Percentiles rank a stretch among this genome's conserved stretches.
phyloP scores from a whole-genome alignment of 2,888 invertebrate genomes.

The Rhyacophila evoluta region DNA sequence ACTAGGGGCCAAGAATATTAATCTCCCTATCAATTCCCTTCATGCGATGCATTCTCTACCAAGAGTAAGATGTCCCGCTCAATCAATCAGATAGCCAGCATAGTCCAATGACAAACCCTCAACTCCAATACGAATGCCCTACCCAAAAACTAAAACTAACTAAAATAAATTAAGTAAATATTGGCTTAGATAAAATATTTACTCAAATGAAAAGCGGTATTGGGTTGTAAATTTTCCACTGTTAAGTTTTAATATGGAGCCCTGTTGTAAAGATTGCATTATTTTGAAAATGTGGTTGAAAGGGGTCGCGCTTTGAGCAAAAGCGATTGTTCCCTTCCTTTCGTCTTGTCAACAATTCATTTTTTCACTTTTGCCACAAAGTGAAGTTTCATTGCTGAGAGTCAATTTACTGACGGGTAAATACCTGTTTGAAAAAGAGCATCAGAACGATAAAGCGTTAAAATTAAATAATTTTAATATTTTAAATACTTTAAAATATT shows the following conservation, averaged over 20 bases:
- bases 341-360: constrained; percentile 19
- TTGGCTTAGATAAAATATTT: too few relatives aligned
- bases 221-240: neutral
- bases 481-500: too few relatives aligned
- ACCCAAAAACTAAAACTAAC: constrained; percentile 38
- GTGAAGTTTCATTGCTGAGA: constrained; percentile 14
- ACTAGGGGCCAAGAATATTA: constrained; percentile 73
- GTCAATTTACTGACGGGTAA: constrained; percentile 10
- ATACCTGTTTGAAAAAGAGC: neutral
- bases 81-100: constrained; percentile 53
- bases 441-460: neutral
- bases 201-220: neutral
- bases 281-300: constrained; percentile 3
- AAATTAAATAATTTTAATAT: neutral
- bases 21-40: constrained; percentile 60
- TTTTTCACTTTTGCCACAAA: constrained; percentile 24
- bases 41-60: constrained; percentile 48
- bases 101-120: constrained; percentile 48
- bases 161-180: too few relatives aligned
- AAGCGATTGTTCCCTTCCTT: constrained; percentile 2
- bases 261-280: constrained; percentile 1
- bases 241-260: neutral
- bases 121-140: constrained; percentile 20
- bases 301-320: constrained; percentile 19
- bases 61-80: constrained; percentile 54